Conservation (phyloP, 2,888 invertebrate species). For the Lampropteryx suffumata region DNA sequence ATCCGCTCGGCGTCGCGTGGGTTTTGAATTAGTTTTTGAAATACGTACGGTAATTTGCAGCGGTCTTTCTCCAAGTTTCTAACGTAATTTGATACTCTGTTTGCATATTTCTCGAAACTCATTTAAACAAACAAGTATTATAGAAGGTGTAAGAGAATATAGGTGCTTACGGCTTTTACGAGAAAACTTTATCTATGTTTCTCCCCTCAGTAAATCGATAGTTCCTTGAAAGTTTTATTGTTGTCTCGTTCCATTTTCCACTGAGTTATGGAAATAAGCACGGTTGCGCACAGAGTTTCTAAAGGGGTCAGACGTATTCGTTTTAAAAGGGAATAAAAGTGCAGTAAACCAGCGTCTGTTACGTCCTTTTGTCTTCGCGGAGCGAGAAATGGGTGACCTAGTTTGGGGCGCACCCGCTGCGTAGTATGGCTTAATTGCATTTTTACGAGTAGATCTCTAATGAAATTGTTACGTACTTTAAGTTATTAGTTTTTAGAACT, state of each 20-base stretch:
- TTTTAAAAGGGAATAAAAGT: constrained; percentile 59
- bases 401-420: constrained; percentile 70
- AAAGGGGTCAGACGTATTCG: constrained; percentile 55
- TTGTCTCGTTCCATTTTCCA: constrained; percentile 40
- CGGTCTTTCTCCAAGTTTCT: constrained; percentile 30
- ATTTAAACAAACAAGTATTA: too few relatives aligned
- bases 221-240: constrained; percentile 44
- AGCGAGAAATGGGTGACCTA: constrained; percentile 77
- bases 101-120: neutral
- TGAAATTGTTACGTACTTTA: constrained; percentile 16
- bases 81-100: constrained; percentile 26
- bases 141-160: too few relatives aligned
- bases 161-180: too few relatives aligned
- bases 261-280: constrained; percentile 29
- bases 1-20: constrained; percentile 69
- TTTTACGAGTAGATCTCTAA: constrained; percentile 42
- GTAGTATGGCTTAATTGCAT: constrained; percentile 65
- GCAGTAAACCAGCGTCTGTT: constrained; percentile 48
- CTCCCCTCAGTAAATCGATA: constrained; percentile 26
- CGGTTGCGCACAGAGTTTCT: constrained; percentile 37
- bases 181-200: constrained; percentile 1
- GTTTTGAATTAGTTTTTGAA: constrained; percentile 47
- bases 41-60: constrained; percentile 31
- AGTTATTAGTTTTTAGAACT: too few relatives aligned
- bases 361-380: constrained; percentile 54